Conservation (phyloP, 1,140 invertebrate species). For the Drosophila rhopaloa region DNA sequence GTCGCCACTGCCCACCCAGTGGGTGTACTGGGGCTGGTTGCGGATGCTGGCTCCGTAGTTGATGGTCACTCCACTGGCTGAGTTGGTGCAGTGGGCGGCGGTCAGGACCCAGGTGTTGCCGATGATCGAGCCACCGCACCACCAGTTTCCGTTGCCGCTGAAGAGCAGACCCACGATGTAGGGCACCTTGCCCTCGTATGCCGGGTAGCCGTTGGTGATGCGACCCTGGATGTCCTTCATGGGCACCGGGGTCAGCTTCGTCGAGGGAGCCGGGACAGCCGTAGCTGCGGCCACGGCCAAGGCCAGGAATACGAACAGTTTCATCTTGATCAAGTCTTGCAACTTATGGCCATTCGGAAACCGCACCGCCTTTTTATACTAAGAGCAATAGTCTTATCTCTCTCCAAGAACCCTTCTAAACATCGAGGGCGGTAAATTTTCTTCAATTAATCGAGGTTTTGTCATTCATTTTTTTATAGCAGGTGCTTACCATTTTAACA, state of each 20-base stretch:
- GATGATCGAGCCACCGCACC: constrained; percentile 88
- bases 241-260: constrained; percentile 33
- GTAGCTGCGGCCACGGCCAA: constrained; percentile 41
- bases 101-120: constrained; percentile 86
- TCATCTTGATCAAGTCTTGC: constrained; percentile 24
- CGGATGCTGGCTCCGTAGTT: constrained; percentile 69
- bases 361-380: constrained; percentile 7
- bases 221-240: constrained; percentile 65
- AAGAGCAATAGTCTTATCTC: background rate
- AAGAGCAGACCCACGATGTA: constrained; percentile 85
- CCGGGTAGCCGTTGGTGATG: constrained; percentile 75
- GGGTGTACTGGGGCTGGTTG: constrained; percentile 51
- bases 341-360: background rate
- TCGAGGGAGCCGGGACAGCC: constrained; percentile 26
- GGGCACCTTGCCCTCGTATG: constrained; percentile 85
- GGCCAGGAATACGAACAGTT: constrained; percentile 39
- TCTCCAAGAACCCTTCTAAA: background rate
- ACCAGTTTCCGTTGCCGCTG: constrained; percentile 71
- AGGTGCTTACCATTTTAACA: background rate
- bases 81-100: constrained; percentile 86
- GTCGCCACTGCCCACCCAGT: constrained; percentile 47
- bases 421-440: background rate
- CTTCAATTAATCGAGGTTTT: background rate
- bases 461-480: background rate
- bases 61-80: constrained; percentile 48